phyloP scores from a whole-genome alignment of 1,140 invertebrate species.

The Papilio aristodemus region DNA sequence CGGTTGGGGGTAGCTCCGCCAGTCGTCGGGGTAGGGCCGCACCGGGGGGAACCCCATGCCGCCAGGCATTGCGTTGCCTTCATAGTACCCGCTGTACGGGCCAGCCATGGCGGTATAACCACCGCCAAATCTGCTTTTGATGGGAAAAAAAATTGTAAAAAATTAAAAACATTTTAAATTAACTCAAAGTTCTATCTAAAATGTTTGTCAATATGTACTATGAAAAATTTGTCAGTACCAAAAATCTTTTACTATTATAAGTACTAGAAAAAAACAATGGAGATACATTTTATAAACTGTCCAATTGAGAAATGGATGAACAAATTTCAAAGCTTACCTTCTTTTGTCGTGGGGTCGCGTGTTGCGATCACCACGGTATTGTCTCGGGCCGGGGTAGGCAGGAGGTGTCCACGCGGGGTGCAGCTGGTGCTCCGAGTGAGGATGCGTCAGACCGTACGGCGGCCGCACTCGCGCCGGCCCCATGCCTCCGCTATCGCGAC shows the following conservation, averaged over 20 bases:
- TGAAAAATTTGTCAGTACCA: too few relatives aligned
- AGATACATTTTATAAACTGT: too few relatives aligned
- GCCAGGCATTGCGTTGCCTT: conserved; percentile 56
- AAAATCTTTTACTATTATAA: too few relatives aligned
- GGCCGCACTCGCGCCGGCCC: conserved; percentile 50
- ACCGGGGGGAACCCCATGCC: conserved; percentile 68
- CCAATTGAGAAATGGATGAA: not conserved
- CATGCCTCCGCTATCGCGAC: conserved; percentile 71
- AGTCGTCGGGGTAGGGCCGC: conserved; percentile 68
- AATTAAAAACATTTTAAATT: too few relatives aligned
- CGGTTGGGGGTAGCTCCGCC: conserved; percentile 66
- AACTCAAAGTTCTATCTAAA: too few relatives aligned
- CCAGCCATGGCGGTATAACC: conserved; percentile 59
- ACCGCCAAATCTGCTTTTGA: conserved; percentile 48
- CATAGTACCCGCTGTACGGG: conserved; percentile 64
- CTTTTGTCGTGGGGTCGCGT: conserved; percentile 72
- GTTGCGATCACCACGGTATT: conserved; percentile 70
- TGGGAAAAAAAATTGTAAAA: too few relatives aligned
- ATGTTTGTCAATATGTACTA: too few relatives aligned
- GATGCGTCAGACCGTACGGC: conserved; percentile 52
- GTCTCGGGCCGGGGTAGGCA: conserved; percentile 67
- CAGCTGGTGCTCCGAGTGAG: conserved; percentile 54
- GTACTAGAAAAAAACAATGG: too few relatives aligned
- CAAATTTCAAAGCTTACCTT: conserved; percentile 50
- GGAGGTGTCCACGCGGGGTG: conserved; percentile 67